A percentile compares a stretch with the other conserved stretches of the same genome.
These are phyloP conservation scores for Oegoconia quadripuncta DNA, from an alignment of 2,888 invertebrate genomes.

Conservation along the genomic window DNA sequence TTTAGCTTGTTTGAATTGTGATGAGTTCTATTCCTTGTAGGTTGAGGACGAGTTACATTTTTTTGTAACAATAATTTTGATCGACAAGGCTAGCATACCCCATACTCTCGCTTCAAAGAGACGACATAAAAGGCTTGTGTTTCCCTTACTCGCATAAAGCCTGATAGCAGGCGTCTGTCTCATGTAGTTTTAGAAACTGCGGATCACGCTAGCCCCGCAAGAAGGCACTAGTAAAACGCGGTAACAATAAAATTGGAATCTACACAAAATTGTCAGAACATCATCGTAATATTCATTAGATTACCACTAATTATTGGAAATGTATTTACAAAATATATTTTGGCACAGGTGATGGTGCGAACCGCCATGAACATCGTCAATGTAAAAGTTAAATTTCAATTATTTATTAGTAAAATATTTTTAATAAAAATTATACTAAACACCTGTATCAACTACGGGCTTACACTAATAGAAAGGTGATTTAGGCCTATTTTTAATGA, in stretches of 20 bases:
- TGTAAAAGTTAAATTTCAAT: conserved; percentile 43
- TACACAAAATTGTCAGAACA: conserved; percentile 33
- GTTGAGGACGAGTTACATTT: no score
- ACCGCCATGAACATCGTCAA: conserved; percentile 46
- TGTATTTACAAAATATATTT: conserved; percentile 65
- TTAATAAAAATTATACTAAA: conserved; percentile 54
- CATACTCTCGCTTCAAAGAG: no score
- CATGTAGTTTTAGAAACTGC: no score
- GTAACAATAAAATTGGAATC: conserved; percentile 30
- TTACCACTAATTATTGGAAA: conserved; percentile 48
- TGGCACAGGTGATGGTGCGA: conserved; percentile 71
- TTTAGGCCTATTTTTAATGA: conserved; percentile 66
- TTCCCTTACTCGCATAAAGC: no score
- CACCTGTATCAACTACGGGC: conserved; percentile 70
- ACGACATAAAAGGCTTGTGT: no score
- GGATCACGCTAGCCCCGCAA: no score
- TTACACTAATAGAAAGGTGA: conserved; percentile 57
- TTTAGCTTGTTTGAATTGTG: no score
- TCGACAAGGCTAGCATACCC: no score
- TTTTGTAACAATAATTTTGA: no score
- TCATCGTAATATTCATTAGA: conserved; percentile 40
- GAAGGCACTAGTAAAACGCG: conserved; percentile 26
- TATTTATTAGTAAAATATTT: conserved; percentile 51
- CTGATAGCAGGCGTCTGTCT: no score
- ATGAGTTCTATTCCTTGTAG: no score